These are phyloP conservation scores for Panorpa germanica DNA, from an alignment of 2,888 invertebrate species.

Conservation along the genomic window DNA sequence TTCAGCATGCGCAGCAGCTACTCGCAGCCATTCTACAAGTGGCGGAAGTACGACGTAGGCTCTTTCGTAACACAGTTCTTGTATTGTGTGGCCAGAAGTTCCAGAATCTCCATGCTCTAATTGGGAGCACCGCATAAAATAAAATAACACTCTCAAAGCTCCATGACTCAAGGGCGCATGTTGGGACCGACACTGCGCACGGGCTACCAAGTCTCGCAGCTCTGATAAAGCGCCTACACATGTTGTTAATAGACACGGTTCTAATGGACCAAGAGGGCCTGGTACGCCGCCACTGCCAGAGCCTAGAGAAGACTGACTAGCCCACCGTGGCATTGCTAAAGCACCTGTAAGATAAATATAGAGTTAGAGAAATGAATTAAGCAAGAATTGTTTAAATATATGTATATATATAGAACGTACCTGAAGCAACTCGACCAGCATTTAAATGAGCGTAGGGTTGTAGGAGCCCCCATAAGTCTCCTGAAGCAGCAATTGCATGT, in stretches of 20 bases:
- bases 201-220: conserved; percentile 51
- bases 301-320: conserved; percentile 45
- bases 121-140: conserved; percentile 85
- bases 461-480: conserved; percentile 75
- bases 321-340: conserved; percentile 68
- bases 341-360: conserved; percentile 58
- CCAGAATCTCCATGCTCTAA: conserved; percentile 45
- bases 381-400: conserved; percentile 5
- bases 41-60: conserved; percentile 80
- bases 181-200: conserved; percentile 31
- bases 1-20: conserved; percentile 64
- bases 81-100: conserved; percentile 36
- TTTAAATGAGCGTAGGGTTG: conserved; percentile 84
- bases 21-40: conserved; percentile 78
- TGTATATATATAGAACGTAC: conserved; percentile 28
- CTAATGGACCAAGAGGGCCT: conserved; percentile 23
- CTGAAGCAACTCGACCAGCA: conserved; percentile 73
- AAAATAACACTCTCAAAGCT: conserved; percentile 66
- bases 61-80: conserved; percentile 68
- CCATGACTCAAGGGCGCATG: conserved; percentile 32
- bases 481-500: conserved; percentile 68
- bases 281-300: conserved; percentile 23
- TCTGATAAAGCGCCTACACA: conserved; percentile 73
- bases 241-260: conserved; percentile 62
- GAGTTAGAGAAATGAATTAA: neutral